These are phyloP conservation scores for Pedionomus torquatus DNA, from an alignment of 2,113 vertebrate species.

Conservation along the genomic window DNA sequence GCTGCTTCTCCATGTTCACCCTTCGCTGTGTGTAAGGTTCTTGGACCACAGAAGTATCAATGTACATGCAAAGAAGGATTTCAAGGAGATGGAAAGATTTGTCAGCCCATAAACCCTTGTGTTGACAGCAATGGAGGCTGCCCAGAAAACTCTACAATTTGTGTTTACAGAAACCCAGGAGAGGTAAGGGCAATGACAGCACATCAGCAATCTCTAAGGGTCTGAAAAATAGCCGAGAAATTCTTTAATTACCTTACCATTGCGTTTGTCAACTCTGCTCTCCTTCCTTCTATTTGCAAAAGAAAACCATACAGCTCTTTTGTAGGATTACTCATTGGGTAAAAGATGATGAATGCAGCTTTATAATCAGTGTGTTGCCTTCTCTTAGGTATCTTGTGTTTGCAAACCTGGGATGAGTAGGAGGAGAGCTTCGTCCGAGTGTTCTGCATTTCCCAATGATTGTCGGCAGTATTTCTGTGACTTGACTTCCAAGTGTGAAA, in stretches of 20 bases:
- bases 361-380: background rate
- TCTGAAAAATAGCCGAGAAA: background rate
- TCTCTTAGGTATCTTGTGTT: constrained; percentile 79
- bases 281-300: background rate
- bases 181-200: constrained; percentile 75
- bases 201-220: background rate
- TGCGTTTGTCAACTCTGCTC: background rate
- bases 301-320: background rate
- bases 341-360: background rate
- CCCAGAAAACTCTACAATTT: constrained; percentile 82
- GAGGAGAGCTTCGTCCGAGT: constrained; percentile 64
- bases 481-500: constrained; percentile 75
- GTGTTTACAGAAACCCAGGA: constrained; percentile 80
- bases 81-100: constrained; percentile 85
- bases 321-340: background rate
- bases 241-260: background rate
- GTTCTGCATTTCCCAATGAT: constrained; percentile 39
- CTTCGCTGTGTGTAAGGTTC: constrained; percentile 78
- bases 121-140: constrained; percentile 84
- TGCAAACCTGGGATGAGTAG: constrained; percentile 82
- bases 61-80: constrained; percentile 85
- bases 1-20: constrained; percentile 76
- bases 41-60: constrained; percentile 63
- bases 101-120: constrained; percentile 87
- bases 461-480: constrained; percentile 78